Base-by-base conservation (phyloP, 2,888 invertebrate genomes). In the Hirtodrosophila trivittata region DNA sequence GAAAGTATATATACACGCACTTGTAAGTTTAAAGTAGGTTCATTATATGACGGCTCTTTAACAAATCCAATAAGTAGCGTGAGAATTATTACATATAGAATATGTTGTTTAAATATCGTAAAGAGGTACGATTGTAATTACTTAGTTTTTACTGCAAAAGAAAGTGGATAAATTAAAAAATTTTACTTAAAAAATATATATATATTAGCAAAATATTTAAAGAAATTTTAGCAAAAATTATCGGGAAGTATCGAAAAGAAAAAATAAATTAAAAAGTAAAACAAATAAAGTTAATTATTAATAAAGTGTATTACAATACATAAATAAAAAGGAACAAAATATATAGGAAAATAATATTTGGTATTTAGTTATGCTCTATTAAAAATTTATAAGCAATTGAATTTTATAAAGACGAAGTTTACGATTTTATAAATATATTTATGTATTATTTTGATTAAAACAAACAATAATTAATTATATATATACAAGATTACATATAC, bases 291-390 rank as follows among this genome's bases (percentile, higher is more conserved):
- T 67, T 67, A 30, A 59, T 63, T 57, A 47, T 65, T 57, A 69
- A 63, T 37, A 50, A 58, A 75, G 54, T 37, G 43, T 47, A 71
- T 64, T 60, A 60, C n/a, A n/a, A n/a, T n/a, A 60, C 33, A 62
- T n/a, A 52, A 35, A 58, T 50, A 66, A 57, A 49, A 41, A 26
- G 41, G 47, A 39, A 41, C 32, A 65, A 49, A 55, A 49, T 39
- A 55, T 52, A 37, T 52, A 55, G 51, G 56, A 14, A 45, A 57
- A 58, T 54, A 58, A 52, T 71, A 68, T 63, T 72, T 74, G 72
- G 75, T 65, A 84, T 75, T 84, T 83, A 87, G 78, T 81, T 82
- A 87, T 87, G 86, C 74, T 76, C 87, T 85, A 69, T 74, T 76
- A 58, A 62, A 75, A 77, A 76, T 80, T 67, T 81, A 67, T 67